phyloP scores from a whole-genome alignment of 2,888 invertebrate species.

The Latrodectus elegans region DNA sequence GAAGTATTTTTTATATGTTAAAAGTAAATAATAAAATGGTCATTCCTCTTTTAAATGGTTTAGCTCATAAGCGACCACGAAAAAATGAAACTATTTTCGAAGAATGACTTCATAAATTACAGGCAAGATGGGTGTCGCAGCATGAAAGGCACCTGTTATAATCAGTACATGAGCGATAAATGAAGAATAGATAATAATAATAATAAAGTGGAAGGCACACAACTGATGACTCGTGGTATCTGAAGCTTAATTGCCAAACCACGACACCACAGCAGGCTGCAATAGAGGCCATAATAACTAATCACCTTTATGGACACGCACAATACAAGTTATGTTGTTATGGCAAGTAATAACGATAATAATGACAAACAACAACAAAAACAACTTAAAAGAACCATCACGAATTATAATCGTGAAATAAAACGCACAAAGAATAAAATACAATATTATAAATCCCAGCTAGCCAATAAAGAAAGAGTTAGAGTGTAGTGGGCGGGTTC shows the following conservation, averaged over 20 bases:
- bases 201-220: not conserved
- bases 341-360: constrained; percentile 10
- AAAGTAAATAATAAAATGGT: too few relatives aligned
- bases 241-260: not conserved
- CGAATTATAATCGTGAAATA: constrained; percentile 9
- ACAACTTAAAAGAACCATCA: constrained; percentile 5
- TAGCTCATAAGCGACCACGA: too few relatives aligned
- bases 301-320: not conserved
- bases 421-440: not conserved
- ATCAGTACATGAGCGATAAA: not conserved
- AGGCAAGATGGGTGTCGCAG: not conserved
- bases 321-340: not conserved
- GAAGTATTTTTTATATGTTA: too few relatives aligned
- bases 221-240: not conserved
- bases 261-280: not conserved
- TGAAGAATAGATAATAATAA: not conserved
- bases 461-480: constrained; percentile 12
- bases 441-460: not conserved
- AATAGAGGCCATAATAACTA: not conserved
- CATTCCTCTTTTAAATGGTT: too few relatives aligned
- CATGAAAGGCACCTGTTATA: not conserved
- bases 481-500: constrained; percentile 23
- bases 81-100: too few relatives aligned
- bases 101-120: constrained; percentile 9
- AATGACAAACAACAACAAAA: not conserved